Evolutionary conservation across 2,113 vertebrate genomes (phyloP), one percentile per base, ranked within the genome.

Genomic region (Ardeotis arabs): DNA sequence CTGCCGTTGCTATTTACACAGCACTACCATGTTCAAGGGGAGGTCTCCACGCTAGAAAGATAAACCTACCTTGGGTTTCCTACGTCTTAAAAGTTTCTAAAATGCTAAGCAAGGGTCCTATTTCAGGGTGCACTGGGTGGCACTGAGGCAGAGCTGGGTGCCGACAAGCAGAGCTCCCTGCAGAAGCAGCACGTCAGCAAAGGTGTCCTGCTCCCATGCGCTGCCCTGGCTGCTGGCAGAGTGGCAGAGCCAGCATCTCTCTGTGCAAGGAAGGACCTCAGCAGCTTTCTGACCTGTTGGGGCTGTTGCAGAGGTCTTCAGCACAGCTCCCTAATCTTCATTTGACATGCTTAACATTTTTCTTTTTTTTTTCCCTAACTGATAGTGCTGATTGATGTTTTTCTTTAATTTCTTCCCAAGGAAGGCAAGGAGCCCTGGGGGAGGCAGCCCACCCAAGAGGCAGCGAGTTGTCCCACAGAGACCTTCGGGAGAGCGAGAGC

Each of bases 111-210:
- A 14, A 80, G 37, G 7, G 44, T 74, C 10, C 33, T 1, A 0
- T 29, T 35, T 19, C 70, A 1, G 5, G 63, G 44, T 44, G 67
- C 29, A 0, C 80, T 83, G 91, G 91, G 82, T 85, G 95, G 81
- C 93, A 87, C 27, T 87, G 80, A 68, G 94, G 95, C 62, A 64
- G 89, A 95, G 59, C 79, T 84, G 80, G 76, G 87, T 78, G 83
- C 63, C 3, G 17, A 10, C 0, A 5, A 78, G 45, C 59, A 60
- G 58, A 63, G 49, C 35, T 87, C 52, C 49, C 80, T 35, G 62
- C 69, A 56, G 60, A 28, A 82, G 19, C 47, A 13, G 24, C 24
- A 13, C 23, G 52, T 45, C 16, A 5, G 6, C 5, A 1, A 37
- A 52, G 5, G 52, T 5, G 1, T 47, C 39, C 64, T 7, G 29